Evolutionary conservation across 2,113 vertebrate genomes (phyloP), one percentile per base, ranked within the genome.

Genomic region (Eleginops maclovinus): DNA sequence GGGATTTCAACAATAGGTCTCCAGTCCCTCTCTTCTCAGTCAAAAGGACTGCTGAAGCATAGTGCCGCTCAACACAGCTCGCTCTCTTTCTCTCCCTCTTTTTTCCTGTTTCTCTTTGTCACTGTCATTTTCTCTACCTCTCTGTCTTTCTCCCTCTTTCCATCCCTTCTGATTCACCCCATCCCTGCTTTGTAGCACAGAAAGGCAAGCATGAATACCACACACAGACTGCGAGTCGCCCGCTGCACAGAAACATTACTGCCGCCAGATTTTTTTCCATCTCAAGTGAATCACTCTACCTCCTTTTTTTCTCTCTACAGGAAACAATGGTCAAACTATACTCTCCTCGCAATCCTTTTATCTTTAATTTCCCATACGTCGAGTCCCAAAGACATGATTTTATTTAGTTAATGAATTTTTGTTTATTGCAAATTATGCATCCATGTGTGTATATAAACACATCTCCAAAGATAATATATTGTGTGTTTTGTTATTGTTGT

Each of bases 181-280:
- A 44, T 88, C 77, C 88, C 62, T 75, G 75, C 75, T 87, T 87
- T 90, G 83, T 88, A 62, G 78, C 53, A 71, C 75, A 87, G 79
- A 88, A 82, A 80, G 86, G 65, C 76, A 75, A 82, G 68, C 84
- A 83, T 83, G 79, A 93, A 93, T 93, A 81, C 93, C 94, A 95
- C 93, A 94, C 94, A 93, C 93, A 94, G 92, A 80, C 93, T 88
- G 64, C 81, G 84, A 92, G 58, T 92, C 90, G 84, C 77, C 53
- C 67, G 53, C 88, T 87, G 87, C 82, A 72, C 78, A 73, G 80
- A 83, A 93, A 77, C 72, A 49, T 88, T 81, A 74, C 88, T 71
- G 81, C 84, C 67, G 75, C 86, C 86, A 91, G 82, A 92, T 88
- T 88, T 90, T 36, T 92, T 93, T 92, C 87, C 87, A 79, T 92